Base-by-base conservation (phyloP, 2,797 vertebrate genomes). In the Xerus rutilus region DNA sequence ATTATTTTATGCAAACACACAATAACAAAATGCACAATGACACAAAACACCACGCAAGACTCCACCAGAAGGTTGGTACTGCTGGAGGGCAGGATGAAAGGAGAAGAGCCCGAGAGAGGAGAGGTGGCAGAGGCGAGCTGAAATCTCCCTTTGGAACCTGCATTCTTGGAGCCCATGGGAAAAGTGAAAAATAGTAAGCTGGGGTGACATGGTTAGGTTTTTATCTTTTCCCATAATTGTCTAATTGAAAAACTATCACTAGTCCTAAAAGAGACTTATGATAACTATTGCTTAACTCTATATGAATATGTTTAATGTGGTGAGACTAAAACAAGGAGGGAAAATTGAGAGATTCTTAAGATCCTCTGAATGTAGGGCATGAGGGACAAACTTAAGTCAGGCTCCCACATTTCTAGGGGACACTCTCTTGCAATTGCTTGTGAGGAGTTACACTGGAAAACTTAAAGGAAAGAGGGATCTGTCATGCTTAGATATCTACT, bases 211-310 rank as follows among this genome's bases (percentile, higher is more conserved):
- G 11, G 83, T 20, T 70, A 93, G 28, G 78, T 64, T 85, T 91
- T 21, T 30, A 62, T 77, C 67, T 74, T 15, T 67, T 82, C n/a
- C 18, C 64, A 23, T 1, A 89, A 39, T 43, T 83, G 23, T 47
- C n/a, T 83, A 93, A 86, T 49, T 78, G 32, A n/a, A 76, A 93
- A 95, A 89, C 52, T 30, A 91, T 1, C 30, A n/a, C 49, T 18
- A n/a, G 5, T 72, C 65, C n/a, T 62, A 67, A 77, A 65, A 54
- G 30, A 85, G 88, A 72, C 54, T 21, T 20, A 57, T 54, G 54
- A 54, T 57, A 57, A 57, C 54, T 57, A 57, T 7, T 4, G 9
- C 3, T 3, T 62, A 25, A 62, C 59, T 62, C 9, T 62, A 11
- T 62, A 62, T 62, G 59, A 25, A 62, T 25, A 62, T 62, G 23